Conservation (phyloP, 2,888 invertebrate genomes). For the Caenorhabditis zanzibari region DNA sequence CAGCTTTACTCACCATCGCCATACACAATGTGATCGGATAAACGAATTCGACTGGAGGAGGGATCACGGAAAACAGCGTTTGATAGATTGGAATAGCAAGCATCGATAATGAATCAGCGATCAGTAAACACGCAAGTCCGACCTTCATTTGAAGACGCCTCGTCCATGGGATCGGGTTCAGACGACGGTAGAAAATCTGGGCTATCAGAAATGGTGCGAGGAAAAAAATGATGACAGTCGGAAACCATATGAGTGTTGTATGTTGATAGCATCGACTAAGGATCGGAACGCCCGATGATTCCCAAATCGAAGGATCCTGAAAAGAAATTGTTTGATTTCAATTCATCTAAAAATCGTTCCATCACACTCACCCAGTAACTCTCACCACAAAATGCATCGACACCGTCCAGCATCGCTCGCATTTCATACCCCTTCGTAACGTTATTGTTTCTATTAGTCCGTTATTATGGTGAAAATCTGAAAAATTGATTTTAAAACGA, state of each 20-base stretch:
- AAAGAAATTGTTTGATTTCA: slow-evolving; percentile 70
- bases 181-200: slow-evolving; percentile 72
- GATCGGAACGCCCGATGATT: slow-evolving; percentile 89
- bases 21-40: slow-evolving; percentile 79
- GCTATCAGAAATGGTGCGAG: slow-evolving; percentile 77
- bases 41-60: slow-evolving; percentile 79
- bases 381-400: slow-evolving; percentile 80
- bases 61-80: slow-evolving; percentile 67
- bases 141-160: slow-evolving; percentile 74
- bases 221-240: slow-evolving; percentile 86
- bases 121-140: slow-evolving; percentile 75
- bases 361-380: slow-evolving; percentile 74
- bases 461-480: slow-evolving; percentile 17
- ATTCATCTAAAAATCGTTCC: not conserved
- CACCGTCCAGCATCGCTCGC: slow-evolving; percentile 38
- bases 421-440: slow-evolving; percentile 2
- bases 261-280: slow-evolving; percentile 94
- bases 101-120: slow-evolving; percentile 75
- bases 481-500: not conserved
- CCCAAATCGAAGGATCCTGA: slow-evolving; percentile 90
- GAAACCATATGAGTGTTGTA: slow-evolving; percentile 93
- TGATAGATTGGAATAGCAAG: slow-evolving; percentile 78
- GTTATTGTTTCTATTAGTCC: slow-evolving; percentile 4
- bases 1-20: slow-evolving; percentile 73
- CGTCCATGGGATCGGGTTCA: slow-evolving; percentile 78